Percentiles rank a stretch among this genome's conserved stretches.
Conservation (phyloP, 2,113 vertebrate genomes). For the Labeo rohita region DNA sequence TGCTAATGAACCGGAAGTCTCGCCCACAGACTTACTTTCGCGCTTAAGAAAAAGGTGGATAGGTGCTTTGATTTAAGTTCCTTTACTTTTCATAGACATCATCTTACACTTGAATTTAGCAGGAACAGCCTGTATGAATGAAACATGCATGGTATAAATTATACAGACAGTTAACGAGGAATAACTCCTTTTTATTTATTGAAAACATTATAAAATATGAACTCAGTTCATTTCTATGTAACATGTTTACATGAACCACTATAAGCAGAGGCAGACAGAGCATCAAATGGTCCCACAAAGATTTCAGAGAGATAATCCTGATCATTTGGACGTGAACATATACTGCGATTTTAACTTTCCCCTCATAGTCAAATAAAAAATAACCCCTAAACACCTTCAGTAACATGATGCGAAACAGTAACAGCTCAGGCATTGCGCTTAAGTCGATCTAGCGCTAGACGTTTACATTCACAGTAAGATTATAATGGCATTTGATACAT, state of each 20-base stretch:
- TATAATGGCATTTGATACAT: constrained; percentile 53
- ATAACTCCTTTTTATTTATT: constrained; percentile 28
- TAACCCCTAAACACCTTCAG: constrained; percentile 1
- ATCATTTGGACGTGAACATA: background rate
- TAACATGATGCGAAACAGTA: background rate
- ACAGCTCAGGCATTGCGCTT: constrained; percentile 1
- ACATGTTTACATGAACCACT: background rate
- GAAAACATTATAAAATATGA: constrained; percentile 42
- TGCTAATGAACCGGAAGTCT: no score
- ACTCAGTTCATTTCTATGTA: background rate
- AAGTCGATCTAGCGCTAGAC: constrained; percentile 49
- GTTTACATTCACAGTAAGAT: constrained; percentile 68
- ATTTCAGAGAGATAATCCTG: constrained; percentile 30
- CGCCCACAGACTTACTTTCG: no score
- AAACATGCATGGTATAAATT: background rate
- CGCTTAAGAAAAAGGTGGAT: no score
- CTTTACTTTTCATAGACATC: background rate
- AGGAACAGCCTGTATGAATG: background rate
- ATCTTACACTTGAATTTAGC: background rate
- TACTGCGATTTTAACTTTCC: constrained; percentile 6
- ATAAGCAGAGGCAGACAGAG: constrained; percentile 18
- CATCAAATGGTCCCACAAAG: constrained; percentile 25
- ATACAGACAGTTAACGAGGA: background rate
- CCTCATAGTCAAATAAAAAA: background rate
- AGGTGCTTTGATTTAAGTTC: background rate